Evolutionary conservation across 1,140 invertebrate genomes (phyloP), one percentile per base, ranked within the genome.

Genomic region (Caenorhabditis briggsae): DNA sequence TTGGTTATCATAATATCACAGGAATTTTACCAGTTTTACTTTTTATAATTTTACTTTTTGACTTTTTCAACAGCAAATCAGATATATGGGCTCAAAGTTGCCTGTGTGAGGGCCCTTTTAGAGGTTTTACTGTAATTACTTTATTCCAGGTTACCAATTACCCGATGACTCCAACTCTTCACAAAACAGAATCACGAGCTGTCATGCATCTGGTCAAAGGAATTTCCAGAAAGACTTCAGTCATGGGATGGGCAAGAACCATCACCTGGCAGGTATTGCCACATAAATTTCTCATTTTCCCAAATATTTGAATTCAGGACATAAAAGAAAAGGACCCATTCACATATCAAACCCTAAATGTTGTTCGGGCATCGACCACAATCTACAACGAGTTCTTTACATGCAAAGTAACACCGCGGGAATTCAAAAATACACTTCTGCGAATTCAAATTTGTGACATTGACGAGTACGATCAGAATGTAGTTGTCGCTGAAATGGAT

Each of bases 361-460:
- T 78, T 11, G 70, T 78, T 5, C 70, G 70, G 20, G 70, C 70
- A 11, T 11, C 43, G 20, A 78, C 70, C 9, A 78, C 70, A 5
- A 78, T 78, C 23, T 78, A 78, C 46, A 78, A 78, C 46, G 70
- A 78, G 46, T 78, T 78, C 18, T 78, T 78, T 46, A 78, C 70
- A 23, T 78, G 70, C n/a, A 50, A 78, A 78, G 70, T 78, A 46
- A 7, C 70, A 20, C 70, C 70, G 7, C 70, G 70, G 20, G 70
- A 78, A 50, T 78, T 78, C 70, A 78, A 78, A 78, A 78, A 78
- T 50, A 50, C 70, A 43, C 46, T 78, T 48, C 70, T 78, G 23
- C 70, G 70, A 8, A 78, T 78, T 50, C 70, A 78, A 78, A 78
- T 78, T 9, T 78, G 70, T 78, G 70, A 78, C 50, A 78, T 78